Conservation (phyloP, 1,140 invertebrate species). For the Bombus fervidus region DNA sequence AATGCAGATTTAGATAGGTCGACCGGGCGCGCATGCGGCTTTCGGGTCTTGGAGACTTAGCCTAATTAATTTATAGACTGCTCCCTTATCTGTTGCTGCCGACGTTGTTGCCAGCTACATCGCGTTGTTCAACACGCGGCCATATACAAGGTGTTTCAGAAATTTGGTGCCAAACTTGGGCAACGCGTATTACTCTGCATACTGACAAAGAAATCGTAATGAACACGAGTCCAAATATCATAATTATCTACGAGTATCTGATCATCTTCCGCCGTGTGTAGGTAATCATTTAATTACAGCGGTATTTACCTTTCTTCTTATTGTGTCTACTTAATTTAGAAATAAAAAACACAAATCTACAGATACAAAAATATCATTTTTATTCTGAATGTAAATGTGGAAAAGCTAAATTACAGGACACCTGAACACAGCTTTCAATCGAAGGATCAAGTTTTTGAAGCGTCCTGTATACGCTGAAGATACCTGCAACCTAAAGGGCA, state of each 20-base stretch:
- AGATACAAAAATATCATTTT: background rate
- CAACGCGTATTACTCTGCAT: background rate
- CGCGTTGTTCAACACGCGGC: slow-evolving; percentile 26
- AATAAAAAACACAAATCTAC: background rate
- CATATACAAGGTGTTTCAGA: background rate
- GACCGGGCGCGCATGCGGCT: slow-evolving; percentile 65
- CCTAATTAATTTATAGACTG: slow-evolving; percentile 81
- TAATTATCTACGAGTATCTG: too few relatives aligned
- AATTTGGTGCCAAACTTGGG: background rate
- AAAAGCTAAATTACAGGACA: background rate
- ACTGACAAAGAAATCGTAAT: background rate
- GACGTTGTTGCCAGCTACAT: slow-evolving; percentile 51
- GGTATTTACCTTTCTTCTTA: too few relatives aligned
- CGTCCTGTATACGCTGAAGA: slow-evolving; percentile 6
- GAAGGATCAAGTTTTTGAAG: background rate
- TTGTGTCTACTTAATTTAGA: background rate
- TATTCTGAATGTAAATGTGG: background rate
- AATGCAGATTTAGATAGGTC: slow-evolving; percentile 79
- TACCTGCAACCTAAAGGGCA: slow-evolving; percentile 36
- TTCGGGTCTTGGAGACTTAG: slow-evolving; percentile 75
- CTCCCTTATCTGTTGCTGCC: slow-evolving; percentile 73
- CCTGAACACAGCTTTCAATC: background rate
- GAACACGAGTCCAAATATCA: background rate
- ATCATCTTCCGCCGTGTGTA: too few relatives aligned
- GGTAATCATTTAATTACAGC: too few relatives aligned